These are phyloP conservation scores for Drosophila punjabiensis DNA, from an alignment of 1,140 invertebrate species.

Conservation along the genomic window DNA sequence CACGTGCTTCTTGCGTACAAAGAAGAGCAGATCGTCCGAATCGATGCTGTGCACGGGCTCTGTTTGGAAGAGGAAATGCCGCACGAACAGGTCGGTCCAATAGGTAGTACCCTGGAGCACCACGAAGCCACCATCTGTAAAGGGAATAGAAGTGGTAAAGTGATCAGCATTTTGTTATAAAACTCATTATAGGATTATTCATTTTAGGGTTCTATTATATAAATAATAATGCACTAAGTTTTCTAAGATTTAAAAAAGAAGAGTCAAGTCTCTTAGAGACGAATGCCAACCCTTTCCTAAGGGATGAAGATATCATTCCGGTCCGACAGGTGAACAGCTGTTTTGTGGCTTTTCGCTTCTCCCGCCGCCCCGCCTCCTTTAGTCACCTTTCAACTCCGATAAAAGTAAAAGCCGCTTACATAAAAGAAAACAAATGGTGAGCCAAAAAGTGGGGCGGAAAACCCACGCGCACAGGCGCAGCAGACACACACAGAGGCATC, in stretches of 20 bases:
- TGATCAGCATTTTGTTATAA: not conserved
- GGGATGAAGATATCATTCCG: conserved; percentile 1
- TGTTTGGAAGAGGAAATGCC: conserved; percentile 96
- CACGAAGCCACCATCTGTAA: conserved; percentile 94
- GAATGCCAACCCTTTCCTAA: not conserved
- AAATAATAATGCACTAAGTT: not conserved
- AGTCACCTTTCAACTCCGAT: conserved; percentile 6
- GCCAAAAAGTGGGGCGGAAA: conserved; percentile 52
- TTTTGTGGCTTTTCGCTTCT: conserved; percentile 2
- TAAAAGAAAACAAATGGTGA: conserved; percentile 50
- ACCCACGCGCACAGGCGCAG: conserved; percentile 33
- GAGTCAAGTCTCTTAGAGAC: too few relatives aligned
- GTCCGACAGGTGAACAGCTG: conserved; percentile 59
- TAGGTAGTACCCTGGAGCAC: conserved; percentile 96
- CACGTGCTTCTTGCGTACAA: conserved; percentile 96
- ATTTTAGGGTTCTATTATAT: not conserved
- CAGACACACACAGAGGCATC: conserved; percentile 22
- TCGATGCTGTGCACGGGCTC: conserved; percentile 91
- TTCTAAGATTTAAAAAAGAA: too few relatives aligned
- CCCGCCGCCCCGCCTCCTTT: not conserved
- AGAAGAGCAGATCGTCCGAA: conserved; percentile 97
- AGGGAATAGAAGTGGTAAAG: not conserved
- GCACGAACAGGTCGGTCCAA: conserved; percentile 98
- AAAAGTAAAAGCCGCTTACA: conserved; percentile 55
- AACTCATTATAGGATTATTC: too few relatives aligned